phyloP scores from a whole-genome alignment of 2,888 invertebrate species.

The Melanargia galathea region DNA sequence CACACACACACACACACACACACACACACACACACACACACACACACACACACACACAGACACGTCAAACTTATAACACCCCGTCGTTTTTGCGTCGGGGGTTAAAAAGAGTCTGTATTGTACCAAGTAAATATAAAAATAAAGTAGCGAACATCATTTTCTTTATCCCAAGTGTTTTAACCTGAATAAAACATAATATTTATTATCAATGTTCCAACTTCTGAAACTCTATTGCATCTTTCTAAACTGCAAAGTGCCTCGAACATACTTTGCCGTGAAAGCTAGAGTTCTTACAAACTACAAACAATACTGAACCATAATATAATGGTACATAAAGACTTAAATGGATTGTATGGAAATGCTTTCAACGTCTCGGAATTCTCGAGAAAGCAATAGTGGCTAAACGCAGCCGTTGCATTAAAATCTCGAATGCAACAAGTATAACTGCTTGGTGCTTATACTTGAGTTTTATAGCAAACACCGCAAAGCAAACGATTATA shows the following conservation, averaged over 20 bases:
- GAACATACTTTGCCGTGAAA: conserved; percentile 6
- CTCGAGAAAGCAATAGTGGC: conserved; percentile 19
- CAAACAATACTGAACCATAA: not conserved
- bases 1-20: too few relatives aligned
- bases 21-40: too few relatives aligned
- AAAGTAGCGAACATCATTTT: not conserved
- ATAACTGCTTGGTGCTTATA: conserved; percentile 24
- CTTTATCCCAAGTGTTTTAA: conserved; percentile 2
- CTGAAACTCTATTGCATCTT: conserved; percentile 7
- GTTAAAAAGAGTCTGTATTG: too few relatives aligned
- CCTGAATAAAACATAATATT: conserved; percentile 13
- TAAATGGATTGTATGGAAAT: not conserved
- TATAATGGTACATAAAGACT: not conserved
- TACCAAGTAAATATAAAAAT: too few relatives aligned
- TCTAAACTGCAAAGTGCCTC: conserved; percentile 23
- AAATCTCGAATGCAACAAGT: conserved; percentile 30
- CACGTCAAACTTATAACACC: too few relatives aligned
- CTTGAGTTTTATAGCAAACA: conserved; percentile 26
- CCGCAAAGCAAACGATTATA: too few relatives aligned
- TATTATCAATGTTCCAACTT: conserved; percentile 9
- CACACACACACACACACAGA: too few relatives aligned
- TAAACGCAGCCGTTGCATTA: conserved; percentile 22
- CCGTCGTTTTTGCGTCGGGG: too few relatives aligned
- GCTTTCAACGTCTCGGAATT: not conserved
- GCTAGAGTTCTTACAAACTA: not conserved